Conservation (phyloP, 2,888 invertebrate species). For the Drosophila atroscutellata region DNA sequence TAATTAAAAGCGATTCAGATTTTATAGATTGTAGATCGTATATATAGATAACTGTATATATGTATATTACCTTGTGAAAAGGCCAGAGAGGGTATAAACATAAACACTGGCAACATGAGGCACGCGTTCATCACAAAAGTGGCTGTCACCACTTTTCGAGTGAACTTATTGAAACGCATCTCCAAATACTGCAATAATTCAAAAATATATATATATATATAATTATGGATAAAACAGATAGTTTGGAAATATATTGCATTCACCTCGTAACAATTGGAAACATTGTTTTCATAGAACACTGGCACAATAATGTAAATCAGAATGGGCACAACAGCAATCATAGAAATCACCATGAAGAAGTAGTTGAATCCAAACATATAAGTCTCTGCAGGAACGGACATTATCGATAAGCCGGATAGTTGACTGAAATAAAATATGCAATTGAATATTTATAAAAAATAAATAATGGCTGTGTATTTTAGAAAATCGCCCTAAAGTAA, state of each 20-base stretch:
- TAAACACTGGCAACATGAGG: constrained; percentile 80
- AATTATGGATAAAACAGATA: too few species aligned
- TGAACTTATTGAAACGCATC: constrained; percentile 80
- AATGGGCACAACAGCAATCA: constrained; percentile 82
- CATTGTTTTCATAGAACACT: constrained; percentile 86
- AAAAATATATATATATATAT: neutral
- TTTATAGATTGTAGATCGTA: neutral
- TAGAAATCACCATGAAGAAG: constrained; percentile 83
- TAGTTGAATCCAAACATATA: constrained; percentile 86
- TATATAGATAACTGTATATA: neutral
- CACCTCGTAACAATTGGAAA: constrained; percentile 86
- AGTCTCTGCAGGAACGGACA: constrained; percentile 86
- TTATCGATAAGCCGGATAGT: constrained; percentile 86
- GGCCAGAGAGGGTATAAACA: constrained; percentile 83
- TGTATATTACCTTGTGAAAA: constrained; percentile 81
- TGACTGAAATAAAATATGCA: constrained; percentile 82
- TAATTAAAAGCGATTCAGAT: too few species aligned
- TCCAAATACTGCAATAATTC: constrained; percentile 79
- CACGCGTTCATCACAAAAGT: constrained; percentile 78
- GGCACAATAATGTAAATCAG: constrained; percentile 85
- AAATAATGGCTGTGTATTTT: neutral
- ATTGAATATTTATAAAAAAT: neutral
- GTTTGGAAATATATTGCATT: constrained; percentile 13
- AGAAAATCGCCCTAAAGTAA: neutral
- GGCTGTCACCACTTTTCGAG: constrained; percentile 79